phyloP scores from a whole-genome alignment of 2,113 vertebrate species.

The Phylloscopus trochilus region DNA sequence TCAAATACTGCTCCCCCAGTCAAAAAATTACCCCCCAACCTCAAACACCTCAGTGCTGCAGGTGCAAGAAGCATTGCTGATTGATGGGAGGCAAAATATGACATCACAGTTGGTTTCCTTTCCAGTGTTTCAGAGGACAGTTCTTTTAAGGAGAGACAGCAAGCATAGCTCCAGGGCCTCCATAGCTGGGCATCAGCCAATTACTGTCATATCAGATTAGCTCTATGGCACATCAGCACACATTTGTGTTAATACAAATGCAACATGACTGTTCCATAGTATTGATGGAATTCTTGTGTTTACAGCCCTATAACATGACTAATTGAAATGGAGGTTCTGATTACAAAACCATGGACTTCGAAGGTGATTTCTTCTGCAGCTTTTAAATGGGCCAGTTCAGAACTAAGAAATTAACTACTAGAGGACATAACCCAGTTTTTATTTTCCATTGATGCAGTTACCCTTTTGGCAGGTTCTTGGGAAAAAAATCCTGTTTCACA shows the following conservation, averaged over 20 bases:
- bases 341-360: neutral
- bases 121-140: constrained; percentile 1
- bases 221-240: constrained; percentile 26
- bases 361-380: neutral
- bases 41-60: neutral
- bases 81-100: neutral
- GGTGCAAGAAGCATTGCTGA: neutral
- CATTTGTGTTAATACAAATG: constrained; percentile 41
- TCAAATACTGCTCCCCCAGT: neutral
- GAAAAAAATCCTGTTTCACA: neutral
- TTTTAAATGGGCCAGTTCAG: neutral
- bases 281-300: constrained; percentile 54
- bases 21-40: neutral
- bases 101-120: neutral
- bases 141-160: neutral
- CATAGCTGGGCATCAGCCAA: constrained; percentile 12
- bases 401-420: neutral
- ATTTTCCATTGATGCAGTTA: neutral
- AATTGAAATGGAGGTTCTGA: constrained; percentile 26
- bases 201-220: constrained; percentile 52
- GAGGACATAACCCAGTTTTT: neutral
- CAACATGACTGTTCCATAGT: constrained; percentile 16
- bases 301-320: constrained; percentile 1
- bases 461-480: neutral
- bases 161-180: neutral